Conservation (phyloP, 1,140 invertebrate species). For the Leptestheria dahalacensis region DNA sequence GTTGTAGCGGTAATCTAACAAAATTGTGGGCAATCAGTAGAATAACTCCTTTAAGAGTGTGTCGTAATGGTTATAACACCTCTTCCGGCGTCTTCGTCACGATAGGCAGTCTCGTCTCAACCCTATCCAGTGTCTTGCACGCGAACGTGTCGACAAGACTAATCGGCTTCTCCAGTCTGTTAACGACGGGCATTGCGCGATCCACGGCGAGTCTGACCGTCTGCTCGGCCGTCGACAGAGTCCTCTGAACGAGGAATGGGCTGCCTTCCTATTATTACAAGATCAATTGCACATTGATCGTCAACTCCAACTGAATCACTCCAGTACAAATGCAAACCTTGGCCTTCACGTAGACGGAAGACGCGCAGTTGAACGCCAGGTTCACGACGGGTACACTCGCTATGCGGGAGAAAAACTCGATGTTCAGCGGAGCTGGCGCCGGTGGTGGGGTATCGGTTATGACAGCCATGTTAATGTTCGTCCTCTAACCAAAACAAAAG, state of each 20-base stretch:
- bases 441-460: not conserved
- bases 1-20: constrained; percentile 14
- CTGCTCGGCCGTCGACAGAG: constrained; percentile 13
- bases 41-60: not conserved
- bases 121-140: constrained; percentile 16
- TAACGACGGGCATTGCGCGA: constrained; percentile 5
- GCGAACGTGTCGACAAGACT: constrained; percentile 15
- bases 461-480: not conserved
- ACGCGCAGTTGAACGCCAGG: constrained; percentile 12
- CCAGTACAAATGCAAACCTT: constrained; percentile 8
- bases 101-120: constrained; percentile 17
- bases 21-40: too few species aligned
- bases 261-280: constrained; percentile 5
- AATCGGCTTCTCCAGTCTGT: constrained; percentile 11
- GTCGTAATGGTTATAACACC: not conserved
- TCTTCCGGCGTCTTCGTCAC: constrained; percentile 17
- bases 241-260: constrained; percentile 14
- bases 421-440: constrained; percentile 3
- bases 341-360: constrained; percentile 13
- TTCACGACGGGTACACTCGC: constrained; percentile 15
- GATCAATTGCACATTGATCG: not conserved
- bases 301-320: not conserved
- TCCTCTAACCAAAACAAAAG: too few species aligned
- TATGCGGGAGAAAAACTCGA: constrained; percentile 14
- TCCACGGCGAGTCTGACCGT: constrained; percentile 13